Base-by-base conservation (phyloP, 2,113 vertebrate species). In the Jaculus jaculus region DNA sequence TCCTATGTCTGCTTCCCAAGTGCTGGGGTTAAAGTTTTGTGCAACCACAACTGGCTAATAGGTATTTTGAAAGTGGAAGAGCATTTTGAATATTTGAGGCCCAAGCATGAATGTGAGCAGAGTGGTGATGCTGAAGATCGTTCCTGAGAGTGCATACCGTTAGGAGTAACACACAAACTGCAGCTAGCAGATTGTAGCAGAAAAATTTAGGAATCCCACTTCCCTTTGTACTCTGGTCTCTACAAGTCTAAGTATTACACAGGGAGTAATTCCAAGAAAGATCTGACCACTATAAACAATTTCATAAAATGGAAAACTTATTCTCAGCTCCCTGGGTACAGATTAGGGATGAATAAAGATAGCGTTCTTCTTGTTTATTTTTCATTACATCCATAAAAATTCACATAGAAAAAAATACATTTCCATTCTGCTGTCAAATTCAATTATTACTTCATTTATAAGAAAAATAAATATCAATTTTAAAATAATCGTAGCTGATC, bases 311-410 rank as follows among this genome's bases (percentile, higher is more conserved):
- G 24, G 21, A 6, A 18, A 91, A 61, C 5, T 37, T 60, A 32
- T 39, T 94, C 84, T 69, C 15, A 77, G 28, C 26, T 88, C 12
- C 15, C 18, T 34, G 32, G 24, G 17, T 61, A 79, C 34, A 8
- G 68, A 63, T 79, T 58, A 75, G 12, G 0, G 7, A 18, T 63
- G 23, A 47, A 82, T 60, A 72, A 75, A 87, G 37, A 60, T 63
- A 80, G 15, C 20, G 77, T 89, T 68, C 20, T 47, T 95, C 34
- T 37, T 78, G 18, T 42, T 95, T 80, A 17, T 69, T 93, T 92
- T 93, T 89, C 79, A 89, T 85, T 83, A 69, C 47, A 71, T 86
- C 87, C 47, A 74, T 42, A 83, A 54, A 92, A 75, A 79, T 78
- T 89, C 84, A 94, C 34, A 82, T 2, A 61, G 39, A 72, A 86